Conservation (phyloP, 2,797 vertebrate genomes). For the Melopsittacus undulatus region DNA sequence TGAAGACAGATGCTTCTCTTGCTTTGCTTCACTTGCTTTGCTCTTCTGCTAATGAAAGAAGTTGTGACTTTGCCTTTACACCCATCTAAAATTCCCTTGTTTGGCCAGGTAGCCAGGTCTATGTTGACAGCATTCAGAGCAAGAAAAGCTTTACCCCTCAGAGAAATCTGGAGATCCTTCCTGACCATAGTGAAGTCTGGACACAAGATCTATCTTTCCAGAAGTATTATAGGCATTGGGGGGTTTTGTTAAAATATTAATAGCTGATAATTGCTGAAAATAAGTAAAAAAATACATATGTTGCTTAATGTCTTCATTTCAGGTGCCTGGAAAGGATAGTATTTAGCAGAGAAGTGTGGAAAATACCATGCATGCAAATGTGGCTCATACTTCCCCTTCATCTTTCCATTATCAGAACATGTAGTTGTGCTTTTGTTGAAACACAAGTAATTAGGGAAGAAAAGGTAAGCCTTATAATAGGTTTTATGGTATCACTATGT, state of each 20-base stretch:
- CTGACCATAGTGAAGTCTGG: not conserved
- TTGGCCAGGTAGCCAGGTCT: too few species aligned
- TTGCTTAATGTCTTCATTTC: not conserved
- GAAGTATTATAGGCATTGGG: not conserved
- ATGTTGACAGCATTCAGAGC: not conserved
- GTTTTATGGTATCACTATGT: not conserved
- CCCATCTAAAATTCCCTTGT: not conserved
- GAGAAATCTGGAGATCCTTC: not conserved
- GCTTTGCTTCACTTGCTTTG: not conserved
- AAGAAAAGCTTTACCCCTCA: not conserved
- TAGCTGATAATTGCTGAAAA: not conserved
- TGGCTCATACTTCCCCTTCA: not conserved
- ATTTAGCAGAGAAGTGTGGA: not conserved
- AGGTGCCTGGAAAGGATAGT: not conserved
- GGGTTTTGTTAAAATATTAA: not conserved
- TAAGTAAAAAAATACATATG: not conserved
- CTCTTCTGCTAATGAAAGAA: not conserved
- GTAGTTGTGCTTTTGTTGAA: not conserved
- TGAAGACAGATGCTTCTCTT: not conserved
- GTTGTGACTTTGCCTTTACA: not conserved
- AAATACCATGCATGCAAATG: not conserved
- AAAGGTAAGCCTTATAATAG: not conserved
- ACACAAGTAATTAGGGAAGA: not conserved
- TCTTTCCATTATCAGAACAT: not conserved
- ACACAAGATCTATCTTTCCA: not conserved